Evolutionary conservation across 2,888 invertebrate species (phyloP), one percentile per base, ranked within the genome.

Genomic region (Gymnosoma rotundatum): DNA sequence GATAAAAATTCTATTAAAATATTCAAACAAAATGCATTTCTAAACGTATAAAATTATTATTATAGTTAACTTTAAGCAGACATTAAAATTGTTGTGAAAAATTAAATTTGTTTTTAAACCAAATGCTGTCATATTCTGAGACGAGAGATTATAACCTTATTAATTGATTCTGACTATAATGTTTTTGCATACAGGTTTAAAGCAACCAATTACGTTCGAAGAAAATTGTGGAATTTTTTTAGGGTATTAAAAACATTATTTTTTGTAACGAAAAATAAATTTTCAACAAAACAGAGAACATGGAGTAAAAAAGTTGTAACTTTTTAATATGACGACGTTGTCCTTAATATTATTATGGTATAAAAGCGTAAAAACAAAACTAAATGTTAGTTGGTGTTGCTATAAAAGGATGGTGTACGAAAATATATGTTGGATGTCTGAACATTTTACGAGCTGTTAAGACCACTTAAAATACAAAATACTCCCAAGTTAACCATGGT

Each of bases 401-500:
- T 16, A 32, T 50, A 56, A 72, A 45, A 18, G 38, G 56, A 36
- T 56, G 21, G 21, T 79, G 72, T 78, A 52, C 67, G 58, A 45
- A 61, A 58, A 48, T 63, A 16, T 64, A 69, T 73, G 58, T 21
- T 67, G 81, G 45, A 64, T 66, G 81, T 76, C 87, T 88, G 88
- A 87, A 84, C 88, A 88, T 89, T 90, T 90, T 90, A 90, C 89
- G 89, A 90, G 89, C 89, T 90, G 90, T 88, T 86, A 87, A 87
- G 86, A 72, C 86, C 88, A 88, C 86, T 87, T 87, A 85, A 90
- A 89, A 87, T 87, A 88, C 88, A 89, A 90, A 90, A 90, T 90
- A 88, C 89, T 90, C 90, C 90, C 90, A 88, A 90, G 90, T 89
- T 89, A 90, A 88, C 88, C 88, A 89, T 90, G 88, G 88, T 87